phyloP scores from a whole-genome alignment of 2,797 vertebrate species.

The Morelia viridis region DNA sequence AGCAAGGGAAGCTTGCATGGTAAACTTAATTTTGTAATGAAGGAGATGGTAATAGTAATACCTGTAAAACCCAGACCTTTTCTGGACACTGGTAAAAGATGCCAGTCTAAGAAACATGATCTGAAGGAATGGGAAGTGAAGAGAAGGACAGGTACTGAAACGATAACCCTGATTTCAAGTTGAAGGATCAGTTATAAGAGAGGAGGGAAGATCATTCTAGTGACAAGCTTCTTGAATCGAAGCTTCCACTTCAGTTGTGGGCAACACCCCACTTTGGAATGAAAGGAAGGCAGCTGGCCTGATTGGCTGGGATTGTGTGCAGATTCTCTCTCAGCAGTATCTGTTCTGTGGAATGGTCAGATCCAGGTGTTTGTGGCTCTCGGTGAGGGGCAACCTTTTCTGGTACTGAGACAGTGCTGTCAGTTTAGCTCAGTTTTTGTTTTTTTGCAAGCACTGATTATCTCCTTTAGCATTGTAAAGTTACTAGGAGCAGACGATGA shows the following conservation, averaged over 20 bases:
- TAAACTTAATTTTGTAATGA: constrained; percentile 65
- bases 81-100: neutral
- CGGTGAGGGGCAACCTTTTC: neutral
- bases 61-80: neutral
- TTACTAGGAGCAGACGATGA: neutral
- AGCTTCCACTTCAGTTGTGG: neutral
- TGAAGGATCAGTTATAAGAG: neutral
- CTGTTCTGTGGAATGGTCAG: neutral
- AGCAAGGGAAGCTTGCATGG: constrained; percentile 90
- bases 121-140: neutral
- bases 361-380: neutral
- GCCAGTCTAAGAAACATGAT: neutral
- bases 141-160: neutral
- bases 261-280: neutral
- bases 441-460: too few species aligned
- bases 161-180: neutral
- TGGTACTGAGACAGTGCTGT: neutral
- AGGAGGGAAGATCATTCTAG: neutral
- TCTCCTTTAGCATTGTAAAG: neutral
- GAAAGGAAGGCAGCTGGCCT: neutral
- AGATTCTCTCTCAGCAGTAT: neutral
- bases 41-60: neutral
- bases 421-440: neutral
- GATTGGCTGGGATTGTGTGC: neutral
- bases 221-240: neutral